Evolutionary conservation across 2,113 vertebrate genomes (phyloP).

Genomic region (Tragelaphus buxtoni): DNA sequence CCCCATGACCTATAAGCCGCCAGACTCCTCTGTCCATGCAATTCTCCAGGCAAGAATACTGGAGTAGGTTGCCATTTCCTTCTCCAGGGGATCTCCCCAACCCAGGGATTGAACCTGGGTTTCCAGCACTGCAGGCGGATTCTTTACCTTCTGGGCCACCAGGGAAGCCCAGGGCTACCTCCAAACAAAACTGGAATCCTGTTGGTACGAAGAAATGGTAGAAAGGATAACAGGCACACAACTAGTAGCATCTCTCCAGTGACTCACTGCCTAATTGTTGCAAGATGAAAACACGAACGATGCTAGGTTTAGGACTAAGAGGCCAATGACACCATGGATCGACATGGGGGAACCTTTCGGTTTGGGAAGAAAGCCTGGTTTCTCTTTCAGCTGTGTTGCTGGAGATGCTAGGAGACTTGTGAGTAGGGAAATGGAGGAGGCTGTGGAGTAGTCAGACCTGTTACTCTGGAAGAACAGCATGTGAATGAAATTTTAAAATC

Average conservation of each 20-base stretch:
- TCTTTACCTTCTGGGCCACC: not conserved
- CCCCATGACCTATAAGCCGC: accelerated
- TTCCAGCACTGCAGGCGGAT: not conserved
- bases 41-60: not conserved
- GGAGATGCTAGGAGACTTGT: not conserved
- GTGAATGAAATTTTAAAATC: not conserved
- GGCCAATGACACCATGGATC: not conserved
- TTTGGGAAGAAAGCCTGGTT: not conserved
- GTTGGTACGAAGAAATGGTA: not conserved
- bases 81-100: not conserved
- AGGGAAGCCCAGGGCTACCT: not conserved
- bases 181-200: not conserved
- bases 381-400: not conserved
- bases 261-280: not conserved
- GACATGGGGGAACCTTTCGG: not conserved
- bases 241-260: not conserved
- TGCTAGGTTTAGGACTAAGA: not conserved
- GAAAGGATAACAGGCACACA: not conserved
- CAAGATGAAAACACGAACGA: not conserved
- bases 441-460: not conserved
- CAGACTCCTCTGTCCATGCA: not conserved
- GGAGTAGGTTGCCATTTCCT: not conserved
- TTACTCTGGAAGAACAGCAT: not conserved
- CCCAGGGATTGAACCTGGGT: not conserved
- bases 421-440: not conserved